Conservation (phyloP, 2,797 vertebrate species). For the Rhinatrema bivittatum region DNA sequence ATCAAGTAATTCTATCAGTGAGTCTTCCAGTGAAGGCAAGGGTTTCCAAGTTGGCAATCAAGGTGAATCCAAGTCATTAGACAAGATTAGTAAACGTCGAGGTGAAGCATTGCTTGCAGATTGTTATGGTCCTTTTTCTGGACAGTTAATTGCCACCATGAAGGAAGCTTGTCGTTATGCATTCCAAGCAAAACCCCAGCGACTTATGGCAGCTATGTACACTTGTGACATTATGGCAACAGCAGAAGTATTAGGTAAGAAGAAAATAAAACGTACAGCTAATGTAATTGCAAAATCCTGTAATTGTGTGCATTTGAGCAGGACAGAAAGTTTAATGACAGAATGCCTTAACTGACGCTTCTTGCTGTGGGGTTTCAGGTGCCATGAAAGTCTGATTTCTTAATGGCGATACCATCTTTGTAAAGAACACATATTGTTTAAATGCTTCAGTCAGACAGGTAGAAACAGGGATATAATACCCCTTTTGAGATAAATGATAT, state of each 20-base stretch:
- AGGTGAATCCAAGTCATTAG: neutral
- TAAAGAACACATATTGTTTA: neutral
- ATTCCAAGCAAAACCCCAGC: constrained; percentile 82
- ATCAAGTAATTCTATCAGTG: neutral
- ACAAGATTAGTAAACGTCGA: constrained; percentile 26
- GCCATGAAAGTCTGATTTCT: constrained; percentile 3
- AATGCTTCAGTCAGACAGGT: neutral
- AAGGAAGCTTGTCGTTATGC: constrained; percentile 88
- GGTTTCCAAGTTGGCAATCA: neutral
- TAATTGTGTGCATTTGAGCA: neutral
- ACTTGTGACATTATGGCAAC: constrained; percentile 95
- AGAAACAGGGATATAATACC: neutral
- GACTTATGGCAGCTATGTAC: constrained; percentile 97
- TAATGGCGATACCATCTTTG: constrained; percentile 14
- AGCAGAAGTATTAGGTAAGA: constrained; percentile 88
- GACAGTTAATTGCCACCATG: constrained; percentile 88
- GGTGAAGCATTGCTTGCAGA: constrained; percentile 45
- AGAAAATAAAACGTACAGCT: neutral
- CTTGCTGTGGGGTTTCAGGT: constrained; percentile 8
- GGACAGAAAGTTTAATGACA: neutral
- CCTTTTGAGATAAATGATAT: neutral
- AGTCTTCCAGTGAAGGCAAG: neutral
- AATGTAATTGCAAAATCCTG: neutral
- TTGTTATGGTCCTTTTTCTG: constrained; percentile 86
- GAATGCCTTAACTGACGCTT: constrained; percentile 1